Conservation (phyloP, 2,888 invertebrate species). For the Bembecia ichneumoniformis region DNA sequence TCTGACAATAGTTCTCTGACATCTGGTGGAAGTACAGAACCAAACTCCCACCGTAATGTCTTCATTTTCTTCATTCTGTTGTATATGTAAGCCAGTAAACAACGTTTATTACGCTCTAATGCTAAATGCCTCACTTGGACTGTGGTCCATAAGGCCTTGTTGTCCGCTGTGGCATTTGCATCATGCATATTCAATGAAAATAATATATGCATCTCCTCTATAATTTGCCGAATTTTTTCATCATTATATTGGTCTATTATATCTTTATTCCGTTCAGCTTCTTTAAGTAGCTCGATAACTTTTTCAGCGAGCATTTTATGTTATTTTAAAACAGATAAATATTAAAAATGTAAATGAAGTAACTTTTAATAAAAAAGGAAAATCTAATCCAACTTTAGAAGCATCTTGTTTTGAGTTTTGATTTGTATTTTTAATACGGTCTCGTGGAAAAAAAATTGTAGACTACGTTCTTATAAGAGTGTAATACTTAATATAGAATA, state of each 20-base stretch:
- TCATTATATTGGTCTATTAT: conserved; percentile 87
- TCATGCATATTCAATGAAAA: conserved; percentile 89
- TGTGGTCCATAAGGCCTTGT: conserved; percentile 77
- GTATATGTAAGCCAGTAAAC: conserved; percentile 86
- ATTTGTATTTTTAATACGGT: too few species aligned
- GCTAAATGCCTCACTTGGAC: conserved; percentile 89
- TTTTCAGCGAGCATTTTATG: conserved; percentile 85
- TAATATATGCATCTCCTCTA: conserved; percentile 88
- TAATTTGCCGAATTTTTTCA: conserved; percentile 84
- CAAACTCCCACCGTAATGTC: conserved; percentile 96
- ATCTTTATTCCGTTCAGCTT: conserved; percentile 82
- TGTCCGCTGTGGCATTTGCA: conserved; percentile 75
- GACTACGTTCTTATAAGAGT: too few species aligned
- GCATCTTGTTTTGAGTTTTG: too few species aligned
- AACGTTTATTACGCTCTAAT: conserved; percentile 90
- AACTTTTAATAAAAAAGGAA: too few species aligned
- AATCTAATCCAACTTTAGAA: too few species aligned
- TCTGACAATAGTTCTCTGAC: conserved; percentile 84
- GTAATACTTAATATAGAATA: too few species aligned
- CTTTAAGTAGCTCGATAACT: conserved; percentile 87
- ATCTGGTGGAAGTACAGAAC: conserved; percentile 90
- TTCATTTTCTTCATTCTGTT: conserved; percentile 85
- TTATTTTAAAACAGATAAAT: background rate
- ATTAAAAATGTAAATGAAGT: background rate
- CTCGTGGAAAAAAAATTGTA: too few species aligned